phyloP scores from a whole-genome alignment of 2,888 invertebrate species.

The Aethes cnicana region DNA sequence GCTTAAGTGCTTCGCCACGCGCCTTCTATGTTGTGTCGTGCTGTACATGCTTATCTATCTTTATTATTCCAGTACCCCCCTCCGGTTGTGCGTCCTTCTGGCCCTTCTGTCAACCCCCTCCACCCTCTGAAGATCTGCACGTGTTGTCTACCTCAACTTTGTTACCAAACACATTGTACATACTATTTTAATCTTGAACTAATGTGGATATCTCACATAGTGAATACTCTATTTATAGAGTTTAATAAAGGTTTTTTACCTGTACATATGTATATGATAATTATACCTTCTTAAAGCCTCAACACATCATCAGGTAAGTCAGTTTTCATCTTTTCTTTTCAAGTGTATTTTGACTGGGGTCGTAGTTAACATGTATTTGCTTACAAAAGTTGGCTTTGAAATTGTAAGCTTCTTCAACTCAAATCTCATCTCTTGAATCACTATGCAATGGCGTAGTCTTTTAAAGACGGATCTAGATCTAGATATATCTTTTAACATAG shows the following conservation, averaged over 20 bases:
- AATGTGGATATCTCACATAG: too few relatives aligned
- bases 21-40: background rate
- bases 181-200: too few relatives aligned
- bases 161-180: background rate
- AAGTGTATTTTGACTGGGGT: background rate
- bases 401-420: too few relatives aligned
- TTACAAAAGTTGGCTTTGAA: too few relatives aligned
- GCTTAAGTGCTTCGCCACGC: background rate
- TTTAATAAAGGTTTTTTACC: background rate
- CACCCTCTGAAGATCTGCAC: slow-evolving; percentile 20
- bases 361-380: too few relatives aligned
- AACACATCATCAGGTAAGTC: background rate
- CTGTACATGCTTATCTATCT: background rate
- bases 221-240: background rate
- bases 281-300: background rate
- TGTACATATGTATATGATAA: background rate
- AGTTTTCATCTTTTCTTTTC: background rate
- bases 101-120: slow-evolving; percentile 24
- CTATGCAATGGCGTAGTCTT: too few relatives aligned
- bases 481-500: too few relatives aligned
- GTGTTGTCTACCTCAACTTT: slow-evolving; percentile 20
- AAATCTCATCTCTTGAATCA: too few relatives aligned
- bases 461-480: too few relatives aligned
- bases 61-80: slow-evolving; percentile 28
- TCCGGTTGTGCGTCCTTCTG: slow-evolving; percentile 26